phyloP scores from a whole-genome alignment of 2,888 invertebrate genomes.

The Nebria brevicollis region DNA sequence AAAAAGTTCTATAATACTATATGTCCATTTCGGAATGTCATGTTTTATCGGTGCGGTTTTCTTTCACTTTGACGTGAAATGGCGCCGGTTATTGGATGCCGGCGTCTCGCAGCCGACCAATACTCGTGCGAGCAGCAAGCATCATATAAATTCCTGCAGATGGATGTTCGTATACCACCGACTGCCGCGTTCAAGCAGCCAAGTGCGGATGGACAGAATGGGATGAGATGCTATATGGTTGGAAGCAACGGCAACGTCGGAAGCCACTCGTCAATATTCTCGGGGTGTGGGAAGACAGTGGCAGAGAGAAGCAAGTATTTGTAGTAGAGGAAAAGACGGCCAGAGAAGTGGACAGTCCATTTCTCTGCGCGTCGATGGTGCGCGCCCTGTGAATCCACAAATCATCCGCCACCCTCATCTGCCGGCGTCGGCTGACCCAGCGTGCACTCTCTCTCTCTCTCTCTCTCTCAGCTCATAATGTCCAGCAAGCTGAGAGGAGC shows the following conservation, averaged over 20 bases:
- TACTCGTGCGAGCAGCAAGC: constrained; percentile 58
- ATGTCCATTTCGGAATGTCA: constrained; percentile 61
- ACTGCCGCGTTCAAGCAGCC: constrained; percentile 49
- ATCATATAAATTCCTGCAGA: constrained; percentile 64
- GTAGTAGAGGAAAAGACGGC: constrained; percentile 54
- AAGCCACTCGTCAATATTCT: constrained; percentile 58
- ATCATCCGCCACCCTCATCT: constrained; percentile 57
- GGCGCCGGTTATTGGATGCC: constrained; percentile 62
- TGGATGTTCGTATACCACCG: constrained; percentile 58
- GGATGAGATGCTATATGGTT: constrained; percentile 60
- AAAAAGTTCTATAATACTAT: constrained; percentile 26
- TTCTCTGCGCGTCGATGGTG: constrained; percentile 58
- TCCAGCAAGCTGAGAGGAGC: constrained; percentile 35
- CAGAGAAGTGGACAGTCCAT: constrained; percentile 61
- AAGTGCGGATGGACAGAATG: constrained; percentile 54
- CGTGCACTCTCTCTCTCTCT: constrained; percentile 12
- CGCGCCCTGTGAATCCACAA: constrained; percentile 55
- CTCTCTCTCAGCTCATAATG: constrained; percentile 41
- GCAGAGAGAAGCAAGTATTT: constrained; percentile 41
- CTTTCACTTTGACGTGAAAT: constrained; percentile 62
- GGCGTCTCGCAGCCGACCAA: constrained; percentile 57
- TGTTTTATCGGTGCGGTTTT: constrained; percentile 62
- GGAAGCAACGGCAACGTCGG: constrained; percentile 48
- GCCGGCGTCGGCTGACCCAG: constrained; percentile 50
- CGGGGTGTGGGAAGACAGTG: constrained; percentile 7